Evolutionary conservation across 2,797 vertebrate species (phyloP), one percentile per base, ranked within the genome.

Genomic region (Pelodytes ibericus): DNA sequence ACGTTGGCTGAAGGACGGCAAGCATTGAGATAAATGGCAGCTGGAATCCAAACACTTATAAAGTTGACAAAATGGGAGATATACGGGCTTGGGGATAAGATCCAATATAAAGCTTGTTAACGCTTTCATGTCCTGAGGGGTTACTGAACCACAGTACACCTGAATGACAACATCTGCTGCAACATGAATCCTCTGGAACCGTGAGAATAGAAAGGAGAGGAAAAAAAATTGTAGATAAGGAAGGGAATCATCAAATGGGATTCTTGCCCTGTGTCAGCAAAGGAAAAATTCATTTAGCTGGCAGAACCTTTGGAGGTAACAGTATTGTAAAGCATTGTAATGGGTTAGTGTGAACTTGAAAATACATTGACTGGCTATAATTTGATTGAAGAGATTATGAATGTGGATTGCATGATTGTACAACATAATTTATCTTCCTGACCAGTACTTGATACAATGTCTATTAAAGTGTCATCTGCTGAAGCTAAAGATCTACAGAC

Each of bases 361-460:
- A 88, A 86, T 85, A 75, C 85, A 81, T 77, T 85, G 80, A 77
- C 83, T 85, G 81, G 77, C 83, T 84, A 72, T 84, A 86, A 84
- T 84, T 85, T 86, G 86, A 84, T 84, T 67, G 77, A 85, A 81
- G 80, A 84, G 84, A 88, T 84, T 82, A 85, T 79, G 80, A 79
- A 57, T 77, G 77, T 81, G 60, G 85, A 86, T 84, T 83, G 83
- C 82, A 75, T 69, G 79, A 83, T 80, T 80, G 79, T 84, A 84
- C 83, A 80, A 82, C 75, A 81, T 85, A 81, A 86, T 88, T 86
- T 87, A 86, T 88, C 85, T 88, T 86, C 81, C 85, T 85, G 85
- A 85, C 84, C 82, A 82, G 81, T 75, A 83, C 82, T 87, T 87
- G 84, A 72, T 84, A 87, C 88, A 81, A 84, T 80, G 82, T 81